Evolutionary conservation across 2,113 vertebrate species (phyloP).

Genomic region (Psilopsiagon aymara): DNA sequence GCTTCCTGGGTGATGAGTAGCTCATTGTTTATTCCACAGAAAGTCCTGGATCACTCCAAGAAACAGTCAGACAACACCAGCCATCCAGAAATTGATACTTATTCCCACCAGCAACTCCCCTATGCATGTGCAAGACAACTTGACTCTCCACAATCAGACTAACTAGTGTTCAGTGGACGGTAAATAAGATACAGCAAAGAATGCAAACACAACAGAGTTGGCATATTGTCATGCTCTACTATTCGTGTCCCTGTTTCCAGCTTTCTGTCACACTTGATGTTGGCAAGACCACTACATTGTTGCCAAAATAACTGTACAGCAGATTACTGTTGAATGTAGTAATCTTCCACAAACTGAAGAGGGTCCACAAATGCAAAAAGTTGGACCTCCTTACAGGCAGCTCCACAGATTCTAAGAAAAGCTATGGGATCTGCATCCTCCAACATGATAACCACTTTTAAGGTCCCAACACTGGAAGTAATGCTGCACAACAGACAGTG

Average conservation of each 20-base stretch:
- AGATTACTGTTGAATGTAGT: background rate
- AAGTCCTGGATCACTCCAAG: background rate
- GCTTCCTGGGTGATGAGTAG: rapidly evolving
- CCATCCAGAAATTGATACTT: background rate
- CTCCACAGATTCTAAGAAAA: background rate
- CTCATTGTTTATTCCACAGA: background rate
- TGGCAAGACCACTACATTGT: rapidly evolving
- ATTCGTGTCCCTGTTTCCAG: background rate
- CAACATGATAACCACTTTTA: rapidly evolving
- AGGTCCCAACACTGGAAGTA: background rate
- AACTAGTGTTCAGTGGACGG: rapidly evolving
- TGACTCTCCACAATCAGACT: background rate
- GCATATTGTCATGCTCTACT: rapidly evolving
- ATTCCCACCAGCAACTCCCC: background rate
- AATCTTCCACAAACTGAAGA: background rate
- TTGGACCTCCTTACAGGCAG: background rate
- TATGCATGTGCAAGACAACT: background rate
- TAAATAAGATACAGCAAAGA: rapidly evolving
- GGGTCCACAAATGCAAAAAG: rapidly evolving
- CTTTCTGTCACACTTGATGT: background rate
- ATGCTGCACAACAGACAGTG: background rate
- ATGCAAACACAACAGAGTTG: rapidly evolving
- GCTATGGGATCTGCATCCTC: background rate
- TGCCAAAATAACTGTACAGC: background rate
- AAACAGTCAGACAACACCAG: background rate